These are phyloP conservation scores for Scyliorhinus canicula DNA, from an alignment of 2,797 vertebrate genomes.

Conservation along the genomic window DNA sequence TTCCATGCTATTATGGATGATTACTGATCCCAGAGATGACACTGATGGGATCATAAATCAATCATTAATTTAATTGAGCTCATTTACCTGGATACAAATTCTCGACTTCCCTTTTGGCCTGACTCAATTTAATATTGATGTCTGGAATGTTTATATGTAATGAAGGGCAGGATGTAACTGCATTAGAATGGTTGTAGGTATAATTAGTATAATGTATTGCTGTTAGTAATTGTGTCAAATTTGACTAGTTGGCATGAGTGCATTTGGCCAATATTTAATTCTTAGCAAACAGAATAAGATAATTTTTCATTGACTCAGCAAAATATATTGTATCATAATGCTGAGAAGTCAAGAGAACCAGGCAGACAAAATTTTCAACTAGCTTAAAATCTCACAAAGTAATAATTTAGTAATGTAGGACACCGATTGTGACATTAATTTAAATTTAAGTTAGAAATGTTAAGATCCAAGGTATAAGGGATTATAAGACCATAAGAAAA, in stretches of 20 bases:
- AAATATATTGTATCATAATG: neutral
- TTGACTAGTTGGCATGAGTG: neutral
- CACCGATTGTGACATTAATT: neutral
- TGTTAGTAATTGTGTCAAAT: slow-evolving; percentile 21
- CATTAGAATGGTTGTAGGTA: neutral
- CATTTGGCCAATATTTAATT: neutral
- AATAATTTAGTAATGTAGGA: neutral
- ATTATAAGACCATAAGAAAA: too few relatives aligned
- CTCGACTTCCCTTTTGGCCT: slow-evolving; percentile 29
- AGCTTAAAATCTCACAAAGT: neutral
- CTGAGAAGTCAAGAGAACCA: neutral
- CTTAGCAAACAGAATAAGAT: neutral
- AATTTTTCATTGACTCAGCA: neutral
- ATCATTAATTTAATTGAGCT: slow-evolving; percentile 29
- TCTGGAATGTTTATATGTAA: slow-evolving; percentile 19
- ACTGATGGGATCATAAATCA: slow-evolving; percentile 37
- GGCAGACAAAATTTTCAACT: neutral
- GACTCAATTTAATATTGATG: slow-evolving; percentile 33
- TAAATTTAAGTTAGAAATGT: neutral
- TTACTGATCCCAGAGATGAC: slow-evolving; percentile 28
- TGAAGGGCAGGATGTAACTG: neutral
- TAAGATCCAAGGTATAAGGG: neutral
- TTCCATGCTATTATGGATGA: neutral
- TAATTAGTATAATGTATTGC: neutral
- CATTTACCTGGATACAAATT: slow-evolving; percentile 34